Evolutionary conservation across 2,113 vertebrate genomes (phyloP), one percentile per base, ranked within the genome.

Genomic region (Cyanoliseus patagonus): DNA sequence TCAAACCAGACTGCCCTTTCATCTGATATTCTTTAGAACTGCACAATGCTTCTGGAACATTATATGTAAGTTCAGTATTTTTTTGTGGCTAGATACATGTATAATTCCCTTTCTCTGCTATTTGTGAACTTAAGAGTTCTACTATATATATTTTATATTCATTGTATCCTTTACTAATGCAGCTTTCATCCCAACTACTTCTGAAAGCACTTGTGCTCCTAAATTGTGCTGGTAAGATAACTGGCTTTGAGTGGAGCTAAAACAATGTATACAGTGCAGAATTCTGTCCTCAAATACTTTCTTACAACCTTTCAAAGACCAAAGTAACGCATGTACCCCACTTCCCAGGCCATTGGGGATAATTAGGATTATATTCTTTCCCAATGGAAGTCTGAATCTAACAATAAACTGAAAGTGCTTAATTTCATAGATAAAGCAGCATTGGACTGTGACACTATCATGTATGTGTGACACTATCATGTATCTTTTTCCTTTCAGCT

Each of bases 11-110:
- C 97, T 99, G 85, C 99, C 99, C 68, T 99, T 99, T 91, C 99
- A 99, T 84, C 97, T 99, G 23, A 97, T 98, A 80, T 98, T 99
- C 69, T 98, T 99, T 86, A 98, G 99, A 97, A 98, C 98, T n/a
- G 89, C 98, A 33, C 97, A 98, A 9, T 98, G 97, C 95, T 99
- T 99, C 97, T 99, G 99, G 99, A 99, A 98, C 83, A 99, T 99
- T 83, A 97, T 99, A 62, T 98, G 99, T 99, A 96, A 73, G 99
- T 99, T 69, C 61, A 68, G 51, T 30, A 31, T 33, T 44, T 44
- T 44, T 49, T 77, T 12, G 28, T 25, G 17, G 25, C 22, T 55
- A 28, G 3, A 24, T 83, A 23, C 7, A 64, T 6, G 4, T 42
- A 17, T 25, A 4, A 55, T 83, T 74, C 46, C 53, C 39, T 82